Evolutionary conservation across 2,888 invertebrate genomes (phyloP).

Genomic region (Yponomeuta malinellus): DNA sequence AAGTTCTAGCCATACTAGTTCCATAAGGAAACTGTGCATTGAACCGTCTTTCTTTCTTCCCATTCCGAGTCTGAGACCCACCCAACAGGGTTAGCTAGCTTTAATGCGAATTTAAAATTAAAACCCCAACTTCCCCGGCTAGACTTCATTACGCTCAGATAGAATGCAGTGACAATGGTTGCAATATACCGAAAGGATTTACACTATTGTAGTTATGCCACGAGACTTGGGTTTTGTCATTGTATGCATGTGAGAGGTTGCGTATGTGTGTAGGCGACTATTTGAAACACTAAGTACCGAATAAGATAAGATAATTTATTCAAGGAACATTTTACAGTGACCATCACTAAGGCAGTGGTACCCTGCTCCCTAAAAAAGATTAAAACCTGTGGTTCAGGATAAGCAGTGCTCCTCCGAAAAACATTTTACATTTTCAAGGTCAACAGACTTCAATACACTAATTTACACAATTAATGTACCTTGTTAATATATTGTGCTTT

Average conservation of each 20-base stretch:
- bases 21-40: background rate
- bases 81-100: background rate
- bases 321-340: too few relatives aligned
- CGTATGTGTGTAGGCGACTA: too few relatives aligned
- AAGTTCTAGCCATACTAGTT: too few relatives aligned
- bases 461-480: too few relatives aligned
- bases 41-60: background rate
- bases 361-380: too few relatives aligned
- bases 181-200: background rate
- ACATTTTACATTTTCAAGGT: too few relatives aligned
- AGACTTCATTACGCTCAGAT: background rate
- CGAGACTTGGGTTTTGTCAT: background rate
- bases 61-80: background rate
- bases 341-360: too few relatives aligned
- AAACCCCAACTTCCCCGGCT: background rate
- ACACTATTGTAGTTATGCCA: background rate
- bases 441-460: too few relatives aligned
- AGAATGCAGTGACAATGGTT: background rate
- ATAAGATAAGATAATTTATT: background rate
- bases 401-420: too few relatives aligned
- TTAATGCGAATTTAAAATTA: conserved; percentile 3
- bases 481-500: too few relatives aligned
- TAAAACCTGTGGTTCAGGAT: too few relatives aligned
- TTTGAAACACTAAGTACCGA: background rate
- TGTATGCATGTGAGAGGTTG: too few relatives aligned